phyloP scores from a whole-genome alignment of 2,888 invertebrate species.

The Aporophyla lueneburgensis region DNA sequence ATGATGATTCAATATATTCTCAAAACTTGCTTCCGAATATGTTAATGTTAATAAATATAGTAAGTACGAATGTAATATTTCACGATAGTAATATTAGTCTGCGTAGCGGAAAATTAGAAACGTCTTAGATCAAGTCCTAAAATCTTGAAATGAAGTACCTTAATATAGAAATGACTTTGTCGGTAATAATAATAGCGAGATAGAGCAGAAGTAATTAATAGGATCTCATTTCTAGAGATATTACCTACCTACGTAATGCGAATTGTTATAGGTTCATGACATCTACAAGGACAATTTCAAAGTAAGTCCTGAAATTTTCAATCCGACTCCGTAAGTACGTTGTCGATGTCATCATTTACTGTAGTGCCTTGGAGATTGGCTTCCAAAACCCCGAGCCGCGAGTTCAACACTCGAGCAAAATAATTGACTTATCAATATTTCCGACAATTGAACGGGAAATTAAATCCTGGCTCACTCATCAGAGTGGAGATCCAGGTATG shows the following conservation, averaged over 20 bases:
- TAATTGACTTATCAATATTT: neutral
- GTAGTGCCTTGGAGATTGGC: slow-evolving; percentile 7
- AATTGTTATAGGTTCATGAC: slow-evolving; percentile 1
- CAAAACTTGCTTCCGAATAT: neutral
- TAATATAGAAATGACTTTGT: neutral
- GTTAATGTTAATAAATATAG: neutral
- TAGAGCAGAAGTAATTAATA: neutral
- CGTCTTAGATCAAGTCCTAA: neutral
- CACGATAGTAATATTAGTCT: neutral
- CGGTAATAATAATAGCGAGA: neutral
- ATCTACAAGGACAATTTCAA: slow-evolving; percentile 4
- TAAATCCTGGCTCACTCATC: neutral
- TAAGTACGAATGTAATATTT: neutral
- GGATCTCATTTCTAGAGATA: neutral
- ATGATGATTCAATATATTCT: neutral
- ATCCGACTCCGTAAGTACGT: neutral
- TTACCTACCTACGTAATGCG: neutral
- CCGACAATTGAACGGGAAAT: neutral
- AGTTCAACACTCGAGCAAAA: neutral
- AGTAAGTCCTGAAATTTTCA: neutral
- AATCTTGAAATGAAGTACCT: neutral
- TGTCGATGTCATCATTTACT: slow-evolving; percentile 21
- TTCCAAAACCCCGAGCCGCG: neutral
- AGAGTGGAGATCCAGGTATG: neutral
- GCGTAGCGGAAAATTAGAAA: neutral